Evolutionary conservation across 2,113 vertebrate species (phyloP).

Genomic region (Ahaetulla prasina): DNA sequence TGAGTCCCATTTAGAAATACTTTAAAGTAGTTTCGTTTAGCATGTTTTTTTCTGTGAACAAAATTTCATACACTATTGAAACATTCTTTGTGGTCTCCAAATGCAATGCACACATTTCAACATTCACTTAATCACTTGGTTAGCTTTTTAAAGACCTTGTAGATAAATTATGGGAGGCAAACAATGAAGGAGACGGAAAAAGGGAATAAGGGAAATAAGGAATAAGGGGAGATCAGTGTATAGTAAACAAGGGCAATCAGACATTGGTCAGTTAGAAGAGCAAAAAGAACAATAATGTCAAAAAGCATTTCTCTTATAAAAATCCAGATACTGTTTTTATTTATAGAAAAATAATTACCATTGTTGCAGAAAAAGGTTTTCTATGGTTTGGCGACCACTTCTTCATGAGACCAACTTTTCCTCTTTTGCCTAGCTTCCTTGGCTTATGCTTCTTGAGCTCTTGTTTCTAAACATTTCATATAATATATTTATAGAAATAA

Average conservation of each 20-base stretch:
- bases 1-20: background rate
- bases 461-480: background rate
- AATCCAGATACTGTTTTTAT: background rate
- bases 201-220: no score
- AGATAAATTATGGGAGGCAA: background rate
- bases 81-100: background rate
- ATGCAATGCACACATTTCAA: background rate
- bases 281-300: background rate
- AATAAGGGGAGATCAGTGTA: background rate
- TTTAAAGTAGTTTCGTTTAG: background rate
- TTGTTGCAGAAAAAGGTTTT: background rate
- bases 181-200: background rate
- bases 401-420: slow-evolving; percentile 8
- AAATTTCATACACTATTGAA: background rate
- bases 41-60: background rate
- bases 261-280: background rate
- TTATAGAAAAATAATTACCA: background rate
- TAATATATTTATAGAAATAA: background rate
- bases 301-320: background rate
- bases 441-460: background rate
- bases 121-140: background rate
- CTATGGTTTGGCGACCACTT: background rate
- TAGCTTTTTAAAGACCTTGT: background rate
- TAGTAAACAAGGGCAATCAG: background rate
- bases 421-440: slow-evolving; percentile 18